phyloP scores from a whole-genome alignment of 2,113 vertebrate genomes.

The Numida meleagris region DNA sequence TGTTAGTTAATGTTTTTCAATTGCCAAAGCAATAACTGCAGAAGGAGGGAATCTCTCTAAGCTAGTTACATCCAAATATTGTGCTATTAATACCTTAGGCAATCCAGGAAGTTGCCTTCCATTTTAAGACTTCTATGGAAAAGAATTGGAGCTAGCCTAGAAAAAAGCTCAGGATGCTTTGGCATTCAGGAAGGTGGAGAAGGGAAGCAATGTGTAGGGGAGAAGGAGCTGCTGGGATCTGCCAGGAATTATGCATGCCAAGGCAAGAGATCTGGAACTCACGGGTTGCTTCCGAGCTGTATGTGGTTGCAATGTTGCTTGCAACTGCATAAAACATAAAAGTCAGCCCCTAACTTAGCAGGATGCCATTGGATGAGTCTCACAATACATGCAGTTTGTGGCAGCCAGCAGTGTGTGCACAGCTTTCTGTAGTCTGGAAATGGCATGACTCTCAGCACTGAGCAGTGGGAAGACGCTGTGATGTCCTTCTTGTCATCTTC shows the following conservation, averaged over 20 bases:
- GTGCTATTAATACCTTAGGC: not conserved
- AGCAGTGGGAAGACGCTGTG: not conserved
- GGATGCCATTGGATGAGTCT: rapidly evolving
- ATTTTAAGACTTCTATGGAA: not conserved
- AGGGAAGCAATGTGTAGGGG: rapidly evolving
- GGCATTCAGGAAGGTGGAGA: not conserved
- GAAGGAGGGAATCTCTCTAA: not conserved
- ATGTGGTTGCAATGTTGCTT: not conserved
- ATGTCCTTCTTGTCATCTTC: not conserved
- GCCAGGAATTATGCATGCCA: not conserved
- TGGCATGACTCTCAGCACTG: not conserved
- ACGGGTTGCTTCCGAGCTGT: not conserved
- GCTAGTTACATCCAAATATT: not conserved
- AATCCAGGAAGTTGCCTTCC: not conserved
- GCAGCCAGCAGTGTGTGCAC: not conserved
- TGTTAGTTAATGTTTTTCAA: not conserved
- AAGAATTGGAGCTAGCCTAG: not conserved
- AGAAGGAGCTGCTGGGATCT: not conserved
- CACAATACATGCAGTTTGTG: not conserved
- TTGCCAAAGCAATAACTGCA: not conserved
- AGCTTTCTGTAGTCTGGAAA: not conserved
- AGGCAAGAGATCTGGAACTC: not conserved
- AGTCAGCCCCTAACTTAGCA: not conserved
- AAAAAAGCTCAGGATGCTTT: not conserved
- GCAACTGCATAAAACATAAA: not conserved